phyloP scores from a whole-genome alignment of 2,888 invertebrate genomes.

The Cheiracanthium punctorium region DNA sequence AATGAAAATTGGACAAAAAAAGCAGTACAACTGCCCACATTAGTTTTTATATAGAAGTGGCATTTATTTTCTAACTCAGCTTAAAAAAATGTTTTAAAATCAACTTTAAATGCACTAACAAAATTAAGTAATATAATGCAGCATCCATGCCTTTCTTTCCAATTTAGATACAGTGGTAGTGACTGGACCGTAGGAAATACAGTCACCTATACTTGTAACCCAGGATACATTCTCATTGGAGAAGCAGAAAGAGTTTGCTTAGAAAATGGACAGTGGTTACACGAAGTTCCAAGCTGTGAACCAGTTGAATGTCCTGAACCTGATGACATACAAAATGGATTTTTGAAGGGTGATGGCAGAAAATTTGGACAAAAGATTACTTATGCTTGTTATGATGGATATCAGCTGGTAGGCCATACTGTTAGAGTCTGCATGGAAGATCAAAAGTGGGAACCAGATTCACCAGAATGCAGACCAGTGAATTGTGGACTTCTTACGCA shows the following conservation, averaged over 20 bases:
- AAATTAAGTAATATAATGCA: too few relatives aligned
- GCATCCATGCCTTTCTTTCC: too few relatives aligned
- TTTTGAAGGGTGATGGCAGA: conserved; percentile 46
- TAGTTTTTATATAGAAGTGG: too few relatives aligned
- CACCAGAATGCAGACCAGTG: conserved; percentile 77
- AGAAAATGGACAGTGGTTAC: conserved; percentile 71
- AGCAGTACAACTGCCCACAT: too few relatives aligned
- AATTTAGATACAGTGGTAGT: conserved; percentile 55
- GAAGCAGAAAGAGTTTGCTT: conserved; percentile 70
- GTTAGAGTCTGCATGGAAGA: conserved; percentile 78
- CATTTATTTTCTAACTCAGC: too few relatives aligned
- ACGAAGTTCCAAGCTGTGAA: conserved; percentile 67
- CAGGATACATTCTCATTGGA: conserved; percentile 73
- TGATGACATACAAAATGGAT: conserved; percentile 34
- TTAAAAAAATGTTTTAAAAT: too few relatives aligned
- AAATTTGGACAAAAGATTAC: conserved; percentile 62
- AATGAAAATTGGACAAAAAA: too few relatives aligned
- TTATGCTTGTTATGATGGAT: conserved; percentile 63
- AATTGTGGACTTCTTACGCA: conserved; percentile 75
- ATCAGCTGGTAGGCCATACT: conserved; percentile 42
- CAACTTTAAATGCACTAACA: too few relatives aligned
- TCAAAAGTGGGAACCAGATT: conserved; percentile 79
- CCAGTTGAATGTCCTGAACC: conserved; percentile 68
- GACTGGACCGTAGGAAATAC: conserved; percentile 70
- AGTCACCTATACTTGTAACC: conserved; percentile 72